Conservation (phyloP, 2,888 invertebrate genomes). For the Dicranocentrus wangi region DNA sequence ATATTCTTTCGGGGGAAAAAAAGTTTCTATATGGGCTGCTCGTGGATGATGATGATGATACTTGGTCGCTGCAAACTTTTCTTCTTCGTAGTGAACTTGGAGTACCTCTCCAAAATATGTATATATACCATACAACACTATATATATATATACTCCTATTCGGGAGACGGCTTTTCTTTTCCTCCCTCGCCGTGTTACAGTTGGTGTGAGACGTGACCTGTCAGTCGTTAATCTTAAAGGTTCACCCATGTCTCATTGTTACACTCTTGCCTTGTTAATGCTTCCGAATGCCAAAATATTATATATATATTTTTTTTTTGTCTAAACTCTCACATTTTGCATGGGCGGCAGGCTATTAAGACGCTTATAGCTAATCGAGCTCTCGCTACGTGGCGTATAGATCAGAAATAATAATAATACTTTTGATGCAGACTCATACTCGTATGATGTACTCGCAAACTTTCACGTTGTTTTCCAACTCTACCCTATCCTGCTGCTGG, state of each 20-base stretch:
- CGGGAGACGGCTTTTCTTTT: too few relatives aligned
- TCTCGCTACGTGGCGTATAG: not conserved
- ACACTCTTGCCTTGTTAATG: not conserved
- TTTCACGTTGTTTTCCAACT: too few relatives aligned
- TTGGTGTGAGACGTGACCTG: conserved; percentile 35
- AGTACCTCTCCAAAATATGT: too few relatives aligned
- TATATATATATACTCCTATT: too few relatives aligned
- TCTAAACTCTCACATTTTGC: not conserved
- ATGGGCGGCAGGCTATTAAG: not conserved
- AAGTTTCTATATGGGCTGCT: not conserved
- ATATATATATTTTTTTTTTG: not conserved
- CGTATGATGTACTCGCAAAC: too few relatives aligned
- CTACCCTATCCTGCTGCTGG: too few relatives aligned
- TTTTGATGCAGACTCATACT: too few relatives aligned
- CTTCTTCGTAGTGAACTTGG: not conserved
- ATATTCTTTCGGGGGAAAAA: not conserved
- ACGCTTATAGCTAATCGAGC: not conserved
- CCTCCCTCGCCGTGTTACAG: not conserved
- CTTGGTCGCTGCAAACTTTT: not conserved
- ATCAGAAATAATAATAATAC: too few relatives aligned
- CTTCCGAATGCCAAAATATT: not conserved
- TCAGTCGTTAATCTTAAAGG: conserved; percentile 53
- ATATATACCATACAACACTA: too few relatives aligned
- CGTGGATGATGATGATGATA: not conserved
- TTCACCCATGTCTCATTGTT: conserved; percentile 22